Conservation (phyloP, 2,113 vertebrate species). For the Sclerurus mexicanus region DNA sequence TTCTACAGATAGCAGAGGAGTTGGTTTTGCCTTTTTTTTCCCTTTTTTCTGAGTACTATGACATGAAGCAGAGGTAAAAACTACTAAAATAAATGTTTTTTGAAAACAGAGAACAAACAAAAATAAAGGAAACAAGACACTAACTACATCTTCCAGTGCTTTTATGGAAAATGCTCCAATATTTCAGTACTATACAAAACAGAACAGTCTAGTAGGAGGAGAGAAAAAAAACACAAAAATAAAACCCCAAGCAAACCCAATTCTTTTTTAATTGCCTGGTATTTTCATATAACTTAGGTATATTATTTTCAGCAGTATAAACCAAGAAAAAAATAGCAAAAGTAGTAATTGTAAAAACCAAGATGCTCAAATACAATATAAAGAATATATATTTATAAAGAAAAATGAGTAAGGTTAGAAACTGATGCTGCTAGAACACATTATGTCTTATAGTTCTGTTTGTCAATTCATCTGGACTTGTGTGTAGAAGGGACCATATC, state of each 20-base stretch:
- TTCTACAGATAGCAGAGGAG: background rate
- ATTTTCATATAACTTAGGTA: background rate
- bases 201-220: background rate
- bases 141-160: background rate
- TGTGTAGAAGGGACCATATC: background rate
- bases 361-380: background rate
- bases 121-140: background rate
- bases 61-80: background rate
- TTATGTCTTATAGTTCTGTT: background rate
- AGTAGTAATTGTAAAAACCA: background rate
- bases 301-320: background rate
- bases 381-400: too few species aligned
- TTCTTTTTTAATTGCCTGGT: background rate
- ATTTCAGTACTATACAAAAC: background rate
- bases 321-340: background rate
- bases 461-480: background rate
- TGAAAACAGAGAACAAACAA: background rate
- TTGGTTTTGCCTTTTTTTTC: background rate
- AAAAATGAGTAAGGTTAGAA: background rate
- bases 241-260: background rate
- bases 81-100: background rate
- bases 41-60: background rate
- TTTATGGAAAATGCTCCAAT: background rate
- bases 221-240: accelerated
- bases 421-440: background rate